Evolutionary conservation across 1,140 invertebrate species (phyloP).

Genomic region (Cyrtorhinus lividipennis): DNA sequence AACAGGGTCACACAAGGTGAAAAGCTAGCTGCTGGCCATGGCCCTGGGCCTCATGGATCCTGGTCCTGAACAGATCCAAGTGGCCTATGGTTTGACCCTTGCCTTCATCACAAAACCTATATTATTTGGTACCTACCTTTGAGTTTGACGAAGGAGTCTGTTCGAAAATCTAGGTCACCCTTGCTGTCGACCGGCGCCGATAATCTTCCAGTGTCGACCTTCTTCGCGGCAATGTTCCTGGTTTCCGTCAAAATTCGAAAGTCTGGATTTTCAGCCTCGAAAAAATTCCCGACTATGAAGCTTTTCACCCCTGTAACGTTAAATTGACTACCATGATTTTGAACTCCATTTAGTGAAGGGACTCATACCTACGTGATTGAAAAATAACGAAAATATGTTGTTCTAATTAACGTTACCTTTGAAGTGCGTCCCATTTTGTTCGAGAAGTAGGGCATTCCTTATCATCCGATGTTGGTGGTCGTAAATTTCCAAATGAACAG

Average conservation of each 20-base stretch:
- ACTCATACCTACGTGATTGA: too few species aligned
- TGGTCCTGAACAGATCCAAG: too few species aligned
- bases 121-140: slow-evolving; percentile 14
- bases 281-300: slow-evolving; percentile 51
- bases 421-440: slow-evolving; percentile 47
- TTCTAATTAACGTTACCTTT: too few species aligned
- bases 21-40: too few species aligned
- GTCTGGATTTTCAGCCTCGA: slow-evolving; percentile 55
- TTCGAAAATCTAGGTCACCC: slow-evolving; percentile 47
- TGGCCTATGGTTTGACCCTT: too few species aligned
- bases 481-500: slow-evolving; percentile 41
- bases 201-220: slow-evolving; percentile 54
- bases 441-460: slow-evolving; percentile 37
- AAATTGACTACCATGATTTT: too few species aligned
- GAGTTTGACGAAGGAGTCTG: slow-evolving; percentile 31
- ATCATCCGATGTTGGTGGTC: too few species aligned
- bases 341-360: too few species aligned
- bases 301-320: slow-evolving; percentile 47
- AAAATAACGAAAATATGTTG: too few species aligned
- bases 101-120: too few species aligned
- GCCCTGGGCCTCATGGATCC: too few species aligned
- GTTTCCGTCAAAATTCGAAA: slow-evolving; percentile 51
- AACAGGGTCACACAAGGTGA: too few species aligned
- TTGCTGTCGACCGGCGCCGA: slow-evolving; percentile 52
- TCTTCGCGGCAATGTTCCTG: slow-evolving; percentile 47